Evolutionary conservation across 1,140 invertebrate species (phyloP), one percentile per base, ranked within the genome.

Genomic region (Drosophila parabipectinata): DNA sequence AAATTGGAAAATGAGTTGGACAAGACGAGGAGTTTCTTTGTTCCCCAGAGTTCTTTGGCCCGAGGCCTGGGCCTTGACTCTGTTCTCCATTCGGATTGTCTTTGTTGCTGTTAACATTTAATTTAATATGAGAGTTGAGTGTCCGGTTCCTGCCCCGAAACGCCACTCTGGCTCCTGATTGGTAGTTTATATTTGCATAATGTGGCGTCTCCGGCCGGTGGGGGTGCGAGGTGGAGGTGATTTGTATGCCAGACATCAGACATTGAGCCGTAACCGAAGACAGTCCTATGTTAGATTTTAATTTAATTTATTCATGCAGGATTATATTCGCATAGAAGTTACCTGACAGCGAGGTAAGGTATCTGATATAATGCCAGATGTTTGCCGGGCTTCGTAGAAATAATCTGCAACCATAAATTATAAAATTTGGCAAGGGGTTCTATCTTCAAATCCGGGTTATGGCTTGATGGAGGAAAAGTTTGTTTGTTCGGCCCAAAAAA

Each of bases 291-390:
- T 63, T 74, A 41, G 60, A 39, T 75, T 75, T 54, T 4, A 39
- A 48, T 75, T 58, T 87, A 87, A 81, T 85, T 69, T 87, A 87
- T 85, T 64, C 81, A 81, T 63, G 82, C 55, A 47, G 55, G 64
- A 76, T 57, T 73, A 28, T 28, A 28, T 5, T 28, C 26, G 26
- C 6, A 21, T 21, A 21, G 21, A 21, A 21, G 21, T 7, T 32
- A 32, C 32, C 32, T 32, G 32, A 9, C 3, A 3, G 32, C 32
- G 0, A 37, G 9, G 10, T 4, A n/a, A 37, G 34, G 10, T 37
- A 37, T 37, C 34, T 37, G 10, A 34, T 28, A 12, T 12, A 28
- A 28, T 28, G 26, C 26, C 26, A 28, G 26, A 28, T 28, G 26
- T 28, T 28, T 28, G 26, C 26, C 1, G 3, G 9, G 28, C 24